Evolutionary conservation across 2,888 invertebrate genomes (phyloP).

Genomic region (Fragum whitleyi): DNA sequence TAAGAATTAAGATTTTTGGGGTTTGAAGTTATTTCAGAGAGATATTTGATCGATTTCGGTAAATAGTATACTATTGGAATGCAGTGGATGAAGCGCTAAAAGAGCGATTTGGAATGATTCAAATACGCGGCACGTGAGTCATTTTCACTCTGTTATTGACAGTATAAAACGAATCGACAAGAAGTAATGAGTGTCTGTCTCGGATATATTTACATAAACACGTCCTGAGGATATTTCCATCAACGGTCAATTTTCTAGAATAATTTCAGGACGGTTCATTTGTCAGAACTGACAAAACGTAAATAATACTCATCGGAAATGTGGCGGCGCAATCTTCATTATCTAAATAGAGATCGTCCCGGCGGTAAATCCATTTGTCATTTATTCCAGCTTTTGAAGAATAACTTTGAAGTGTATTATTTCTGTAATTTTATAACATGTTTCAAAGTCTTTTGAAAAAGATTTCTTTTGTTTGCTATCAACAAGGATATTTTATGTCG

Average conservation of each 20-base stretch:
- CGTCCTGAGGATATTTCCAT: background rate
- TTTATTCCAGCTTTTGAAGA: background rate
- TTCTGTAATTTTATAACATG: too few species aligned
- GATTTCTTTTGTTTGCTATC: too few species aligned
- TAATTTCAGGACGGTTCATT: constrained; percentile 12
- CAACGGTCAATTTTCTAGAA: background rate
- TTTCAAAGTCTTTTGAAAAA: too few species aligned
- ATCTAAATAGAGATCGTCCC: constrained; percentile 4
- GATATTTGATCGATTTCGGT: too few species aligned
- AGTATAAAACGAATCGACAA: background rate
- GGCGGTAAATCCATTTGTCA: background rate
- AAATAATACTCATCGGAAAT: constrained; percentile 14
- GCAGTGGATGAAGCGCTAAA: too few species aligned
- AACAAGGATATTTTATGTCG: too few species aligned
- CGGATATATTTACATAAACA: constrained; percentile 20
- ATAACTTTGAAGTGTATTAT: background rate
- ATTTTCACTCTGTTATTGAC: too few species aligned
- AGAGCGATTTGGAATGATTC: too few species aligned
- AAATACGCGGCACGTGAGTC: too few species aligned
- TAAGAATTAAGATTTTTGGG: too few species aligned
- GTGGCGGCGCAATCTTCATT: constrained; percentile 6
- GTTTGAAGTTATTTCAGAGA: too few species aligned
- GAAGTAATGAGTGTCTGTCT: constrained; percentile 19
- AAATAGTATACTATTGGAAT: too few species aligned
- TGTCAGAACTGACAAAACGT: constrained; percentile 10